These are phyloP conservation scores for Galeruca laticollis DNA, from an alignment of 2,888 invertebrate genomes.

Conservation along the genomic window DNA sequence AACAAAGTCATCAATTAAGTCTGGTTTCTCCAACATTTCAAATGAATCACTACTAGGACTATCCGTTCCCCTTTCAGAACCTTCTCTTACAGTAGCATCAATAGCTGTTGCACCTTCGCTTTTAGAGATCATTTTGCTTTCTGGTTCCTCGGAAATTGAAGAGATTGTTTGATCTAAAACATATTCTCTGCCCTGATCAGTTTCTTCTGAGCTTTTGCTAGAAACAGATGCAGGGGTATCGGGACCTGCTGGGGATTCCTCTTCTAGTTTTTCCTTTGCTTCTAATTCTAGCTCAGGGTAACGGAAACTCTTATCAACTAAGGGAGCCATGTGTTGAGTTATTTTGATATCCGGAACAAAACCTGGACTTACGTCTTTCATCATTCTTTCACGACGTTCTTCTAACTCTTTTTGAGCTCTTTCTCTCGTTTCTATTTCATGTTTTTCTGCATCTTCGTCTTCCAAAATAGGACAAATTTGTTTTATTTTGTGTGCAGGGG, in stretches of 20 bases:
- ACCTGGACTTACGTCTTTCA: slow-evolving; percentile 73
- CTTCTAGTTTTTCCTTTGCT: slow-evolving; percentile 60
- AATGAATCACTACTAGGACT: slow-evolving; percentile 88
- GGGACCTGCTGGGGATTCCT: slow-evolving; percentile 55
- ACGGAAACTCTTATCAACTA: slow-evolving; percentile 65
- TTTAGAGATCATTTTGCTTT: slow-evolving; percentile 64
- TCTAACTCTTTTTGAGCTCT: slow-evolving; percentile 62
- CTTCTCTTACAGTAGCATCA: slow-evolving; percentile 72
- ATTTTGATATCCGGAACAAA: slow-evolving; percentile 75
- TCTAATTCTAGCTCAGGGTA: slow-evolving; percentile 68
- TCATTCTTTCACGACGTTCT: slow-evolving; percentile 65
- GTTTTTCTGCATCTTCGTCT: slow-evolving; percentile 69
- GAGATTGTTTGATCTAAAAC: slow-evolving; percentile 72
- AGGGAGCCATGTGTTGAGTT: slow-evolving; percentile 72
- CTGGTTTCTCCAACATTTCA: slow-evolving; percentile 88
- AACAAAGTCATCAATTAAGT: slow-evolving; percentile 88
- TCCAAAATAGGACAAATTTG: slow-evolving; percentile 67
- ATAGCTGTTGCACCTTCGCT: slow-evolving; percentile 72
- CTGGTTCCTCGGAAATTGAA: slow-evolving; percentile 72
- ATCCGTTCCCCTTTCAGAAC: slow-evolving; percentile 67
- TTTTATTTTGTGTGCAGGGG: slow-evolving; percentile 66
- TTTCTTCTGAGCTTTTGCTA: slow-evolving; percentile 75
- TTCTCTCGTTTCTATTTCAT: slow-evolving; percentile 68
- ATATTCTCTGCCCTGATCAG: slow-evolving; percentile 75
- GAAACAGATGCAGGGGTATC: slow-evolving; percentile 73